Evolutionary conservation across 1,140 invertebrate species (phyloP).

Genomic region (Drosophila arizonae): DNA sequence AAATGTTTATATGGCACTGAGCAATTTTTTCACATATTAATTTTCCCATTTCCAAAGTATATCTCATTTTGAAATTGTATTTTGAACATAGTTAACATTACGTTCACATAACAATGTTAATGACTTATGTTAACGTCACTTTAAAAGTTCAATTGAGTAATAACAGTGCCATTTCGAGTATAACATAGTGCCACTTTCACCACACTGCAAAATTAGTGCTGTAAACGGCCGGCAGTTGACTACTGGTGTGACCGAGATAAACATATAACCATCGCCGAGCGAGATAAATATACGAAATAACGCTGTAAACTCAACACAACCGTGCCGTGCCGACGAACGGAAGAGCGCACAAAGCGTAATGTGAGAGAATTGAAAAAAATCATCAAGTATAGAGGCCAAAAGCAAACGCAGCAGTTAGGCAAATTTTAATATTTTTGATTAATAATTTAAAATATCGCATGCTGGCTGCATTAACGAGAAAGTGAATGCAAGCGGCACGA

Average conservation of each 20-base stretch:
- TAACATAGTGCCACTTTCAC: constrained; percentile 19
- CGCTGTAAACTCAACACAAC: constrained; percentile 67
- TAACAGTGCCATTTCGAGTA: constrained; percentile 29
- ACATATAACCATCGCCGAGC: constrained; percentile 24
- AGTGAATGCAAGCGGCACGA: constrained; percentile 57
- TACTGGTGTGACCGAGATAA: constrained; percentile 29
- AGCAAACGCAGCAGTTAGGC: constrained; percentile 63
- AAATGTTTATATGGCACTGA: too few species aligned
- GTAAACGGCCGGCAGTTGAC: constrained; percentile 25
- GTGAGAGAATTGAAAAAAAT: constrained; percentile 77
- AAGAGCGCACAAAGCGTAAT: constrained; percentile 77
- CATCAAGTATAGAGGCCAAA: constrained; percentile 79
- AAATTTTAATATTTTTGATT: constrained; percentile 59
- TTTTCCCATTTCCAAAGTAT: too few species aligned
- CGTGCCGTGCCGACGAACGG: constrained; percentile 66
- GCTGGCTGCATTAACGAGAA: constrained; percentile 34
- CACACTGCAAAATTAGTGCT: constrained; percentile 27
- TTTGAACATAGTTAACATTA: not conserved
- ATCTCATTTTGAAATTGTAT: not conserved
- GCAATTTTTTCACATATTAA: not conserved
- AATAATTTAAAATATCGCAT: constrained; percentile 51
- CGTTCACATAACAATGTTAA: constrained; percentile 3
- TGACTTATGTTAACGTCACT: constrained; percentile 10
- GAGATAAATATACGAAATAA: constrained; percentile 39
- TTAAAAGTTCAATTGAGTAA: constrained; percentile 34